These are phyloP conservation scores for Phalacrocorax aristotelis DNA, from an alignment of 2,113 vertebrate genomes.

Conservation along the genomic window DNA sequence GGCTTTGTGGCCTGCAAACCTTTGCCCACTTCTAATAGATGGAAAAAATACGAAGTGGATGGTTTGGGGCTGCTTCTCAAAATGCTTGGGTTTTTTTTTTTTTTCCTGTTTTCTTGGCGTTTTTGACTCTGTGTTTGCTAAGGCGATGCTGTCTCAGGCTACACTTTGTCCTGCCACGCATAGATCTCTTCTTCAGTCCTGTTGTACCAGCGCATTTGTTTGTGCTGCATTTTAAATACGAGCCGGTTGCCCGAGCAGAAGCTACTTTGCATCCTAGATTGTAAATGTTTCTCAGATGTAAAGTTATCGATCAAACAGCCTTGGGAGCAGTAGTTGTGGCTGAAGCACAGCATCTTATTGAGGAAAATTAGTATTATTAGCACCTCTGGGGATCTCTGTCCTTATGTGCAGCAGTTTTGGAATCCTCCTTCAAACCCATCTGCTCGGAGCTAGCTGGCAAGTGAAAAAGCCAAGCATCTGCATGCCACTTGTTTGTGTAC, in stretches of 20 bases:
- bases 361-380: constrained; percentile 4
- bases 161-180: not conserved
- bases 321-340: not conserved
- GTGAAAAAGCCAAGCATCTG: constrained; percentile 46
- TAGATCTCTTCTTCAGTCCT: not conserved
- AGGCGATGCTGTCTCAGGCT: not conserved
- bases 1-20: not conserved
- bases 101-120: fast-evolving
- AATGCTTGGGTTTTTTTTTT: not conserved
- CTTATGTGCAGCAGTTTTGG: constrained; percentile 35
- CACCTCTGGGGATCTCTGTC: constrained; percentile 32
- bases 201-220: not conserved
- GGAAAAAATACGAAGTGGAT: fast-evolving
- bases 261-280: not conserved
- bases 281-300: not conserved
- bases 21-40: fast-evolving
- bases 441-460: constrained; percentile 11
- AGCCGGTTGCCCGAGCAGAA: not conserved
- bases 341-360: not conserved
- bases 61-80: not conserved
- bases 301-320: constrained; percentile 20
- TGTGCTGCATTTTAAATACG: not conserved
- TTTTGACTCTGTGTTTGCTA: not conserved
- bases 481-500: constrained; percentile 34
- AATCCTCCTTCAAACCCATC: constrained; percentile 34